Evolutionary conservation across 2,113 vertebrate species (phyloP).

Genomic region (Ptilonorhynchus violaceus): DNA sequence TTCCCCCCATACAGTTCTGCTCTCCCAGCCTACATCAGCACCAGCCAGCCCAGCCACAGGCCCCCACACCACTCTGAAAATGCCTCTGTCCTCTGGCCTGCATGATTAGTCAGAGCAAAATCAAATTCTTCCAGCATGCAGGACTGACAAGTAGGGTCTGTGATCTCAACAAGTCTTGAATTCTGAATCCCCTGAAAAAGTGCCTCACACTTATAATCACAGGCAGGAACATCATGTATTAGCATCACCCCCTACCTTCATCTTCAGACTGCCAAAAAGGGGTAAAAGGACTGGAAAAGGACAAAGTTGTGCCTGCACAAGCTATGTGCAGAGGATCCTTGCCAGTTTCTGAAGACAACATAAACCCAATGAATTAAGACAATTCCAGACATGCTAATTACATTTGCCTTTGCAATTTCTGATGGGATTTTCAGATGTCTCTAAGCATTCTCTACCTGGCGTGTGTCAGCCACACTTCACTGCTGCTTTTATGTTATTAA

Average conservation of each 20-base stretch:
- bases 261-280: background rate
- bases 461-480: conserved; percentile 35
- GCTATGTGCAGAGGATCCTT: background rate
- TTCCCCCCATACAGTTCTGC: background rate
- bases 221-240: background rate
- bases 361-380: conserved; percentile 29
- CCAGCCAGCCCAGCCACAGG: background rate
- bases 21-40: background rate
- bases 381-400: conserved; percentile 40
- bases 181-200: background rate
- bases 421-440: conserved; percentile 56
- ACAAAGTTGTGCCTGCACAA: background rate
- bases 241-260: background rate
- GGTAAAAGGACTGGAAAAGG: background rate
- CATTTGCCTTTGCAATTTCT: background rate
- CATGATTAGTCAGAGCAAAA: background rate
- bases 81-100: background rate
- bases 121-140: background rate
- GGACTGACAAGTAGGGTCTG: background rate
- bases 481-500: conserved; percentile 50
- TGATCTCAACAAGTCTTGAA: background rate
- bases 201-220: background rate
- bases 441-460: background rate
- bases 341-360: background rate
- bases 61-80: background rate